Base-by-base conservation (phyloP, 2,888 invertebrate genomes). In the Scrobipalpa costella region DNA sequence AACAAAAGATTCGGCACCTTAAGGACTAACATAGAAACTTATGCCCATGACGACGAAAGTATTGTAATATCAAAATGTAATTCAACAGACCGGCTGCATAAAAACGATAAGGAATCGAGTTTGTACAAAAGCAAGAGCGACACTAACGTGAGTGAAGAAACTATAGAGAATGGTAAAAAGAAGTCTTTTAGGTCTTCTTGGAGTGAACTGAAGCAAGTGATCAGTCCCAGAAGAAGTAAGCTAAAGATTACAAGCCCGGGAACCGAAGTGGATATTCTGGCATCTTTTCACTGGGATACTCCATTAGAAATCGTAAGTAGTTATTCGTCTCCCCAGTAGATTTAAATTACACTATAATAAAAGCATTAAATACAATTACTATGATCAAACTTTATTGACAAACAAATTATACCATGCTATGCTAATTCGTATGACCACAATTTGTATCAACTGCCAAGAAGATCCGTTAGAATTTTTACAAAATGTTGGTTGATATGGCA, bases 301-400 rank as follows among this genome's bases (percentile, higher is more conserved):
- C 81, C 85, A 1, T 75, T 85, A 8, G 85, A 86, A 77, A 81
- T 73, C 66, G 85, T 84, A 71, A 84, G 85, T 83, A 0, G 0
- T 27, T 33, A 27, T 33, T 13, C 6, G 47, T n/a, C 9, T 47
- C 47, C n/a, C n/a, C n/a, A n/a, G n/a, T n/a, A n/a, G n/a, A n/a
- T n/a, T n/a, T n/a, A n/a, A n/a, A n/a, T n/a, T n/a, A n/a, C n/a
- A n/a, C n/a, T n/a, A n/a, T n/a, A n/a, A n/a, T n/a, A n/a, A n/a
- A n/a, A n/a, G n/a, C n/a, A n/a, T n/a, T n/a, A n/a, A n/a, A n/a
- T n/a, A n/a, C n/a, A n/a, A n/a, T n/a, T n/a, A n/a, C n/a, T n/a
- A n/a, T n/a, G n/a, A n/a, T n/a, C n/a, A n/a, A n/a, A 47, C 15
- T 15, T 27, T 27, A 3, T 3, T 27, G 27, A 3, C 27, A 27